These are phyloP conservation scores for Lysiphlebus fabarum DNA, from an alignment of 1,140 invertebrate species.

Conservation along the genomic window DNA sequence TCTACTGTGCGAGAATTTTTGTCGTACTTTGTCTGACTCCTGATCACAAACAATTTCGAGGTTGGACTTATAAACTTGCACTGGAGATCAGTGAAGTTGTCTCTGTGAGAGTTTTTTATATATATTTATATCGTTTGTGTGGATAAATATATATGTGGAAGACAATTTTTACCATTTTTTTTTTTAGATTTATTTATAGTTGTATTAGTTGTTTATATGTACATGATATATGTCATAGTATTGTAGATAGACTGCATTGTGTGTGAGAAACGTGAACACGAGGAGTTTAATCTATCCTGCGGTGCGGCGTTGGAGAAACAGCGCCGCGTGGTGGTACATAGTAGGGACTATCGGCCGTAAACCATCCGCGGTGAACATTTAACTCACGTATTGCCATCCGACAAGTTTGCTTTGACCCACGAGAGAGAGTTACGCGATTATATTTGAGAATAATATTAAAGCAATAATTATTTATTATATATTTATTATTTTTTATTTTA, in stretches of 20 bases:
- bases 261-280: slow-evolving; percentile 29
- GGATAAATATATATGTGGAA: not conserved
- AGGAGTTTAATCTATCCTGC: slow-evolving; percentile 28
- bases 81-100: slow-evolving; percentile 21
- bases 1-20: not conserved
- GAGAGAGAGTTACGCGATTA: slow-evolving; percentile 53
- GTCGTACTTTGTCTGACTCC: slow-evolving; percentile 16
- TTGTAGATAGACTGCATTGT: not conserved
- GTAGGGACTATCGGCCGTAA: slow-evolving; percentile 57
- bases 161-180: no score
- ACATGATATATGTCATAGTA: no score
- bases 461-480: no score
- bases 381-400: slow-evolving; percentile 59
- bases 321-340: slow-evolving; percentile 54
- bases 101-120: slow-evolving; percentile 6
- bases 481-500: no score
- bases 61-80: slow-evolving; percentile 28
- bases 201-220: not conserved
- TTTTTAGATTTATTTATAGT: not conserved
- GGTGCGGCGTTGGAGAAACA: slow-evolving; percentile 42
- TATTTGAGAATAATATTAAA: slow-evolving; percentile 27
- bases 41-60: slow-evolving; percentile 26
- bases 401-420: slow-evolving; percentile 57
- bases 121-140: not conserved
- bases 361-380: slow-evolving; percentile 58